Evolutionary conservation across 2,113 vertebrate genomes (phyloP).

Genomic region (Channa argus): DNA sequence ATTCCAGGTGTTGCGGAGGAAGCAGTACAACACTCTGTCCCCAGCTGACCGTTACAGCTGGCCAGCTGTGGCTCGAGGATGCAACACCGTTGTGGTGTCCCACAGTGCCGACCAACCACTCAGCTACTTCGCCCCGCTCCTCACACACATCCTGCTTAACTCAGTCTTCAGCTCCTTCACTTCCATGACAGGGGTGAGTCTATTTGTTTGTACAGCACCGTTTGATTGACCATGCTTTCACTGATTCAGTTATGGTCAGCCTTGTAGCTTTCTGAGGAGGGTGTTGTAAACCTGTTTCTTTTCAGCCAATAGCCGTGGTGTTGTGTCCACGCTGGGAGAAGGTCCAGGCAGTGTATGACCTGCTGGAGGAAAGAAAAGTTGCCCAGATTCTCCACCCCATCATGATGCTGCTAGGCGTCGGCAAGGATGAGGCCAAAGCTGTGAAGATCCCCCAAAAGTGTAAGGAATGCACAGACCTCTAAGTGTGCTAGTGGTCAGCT

Average conservation of each 20-base stretch:
- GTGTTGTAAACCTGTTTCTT: background rate
- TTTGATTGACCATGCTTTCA: background rate
- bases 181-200: constrained; percentile 85
- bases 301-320: constrained; percentile 89
- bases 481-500: background rate
- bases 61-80: constrained; percentile 88
- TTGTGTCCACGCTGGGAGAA: constrained; percentile 92
- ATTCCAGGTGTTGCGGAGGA: constrained; percentile 82
- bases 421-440: constrained; percentile 84
- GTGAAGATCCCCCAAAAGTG: constrained; percentile 85
- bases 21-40: constrained; percentile 71
- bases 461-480: constrained; percentile 74
- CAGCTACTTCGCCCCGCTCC: constrained; percentile 88
- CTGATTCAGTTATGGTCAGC: background rate
- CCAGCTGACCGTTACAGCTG: constrained; percentile 87
- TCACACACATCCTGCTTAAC: constrained; percentile 85
- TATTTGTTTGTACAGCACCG: too few relatives aligned
- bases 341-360: constrained; percentile 85
- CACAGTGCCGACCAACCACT: constrained; percentile 83
- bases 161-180: constrained; percentile 59
- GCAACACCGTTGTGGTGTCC: constrained; percentile 86
- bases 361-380: constrained; percentile 78
- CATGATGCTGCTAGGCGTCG: constrained; percentile 83
- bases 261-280: background rate
- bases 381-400: constrained; percentile 77